These are phyloP conservation scores for Cephus pygmeus DNA, from an alignment of 2,888 invertebrate species.

Conservation along the genomic window DNA sequence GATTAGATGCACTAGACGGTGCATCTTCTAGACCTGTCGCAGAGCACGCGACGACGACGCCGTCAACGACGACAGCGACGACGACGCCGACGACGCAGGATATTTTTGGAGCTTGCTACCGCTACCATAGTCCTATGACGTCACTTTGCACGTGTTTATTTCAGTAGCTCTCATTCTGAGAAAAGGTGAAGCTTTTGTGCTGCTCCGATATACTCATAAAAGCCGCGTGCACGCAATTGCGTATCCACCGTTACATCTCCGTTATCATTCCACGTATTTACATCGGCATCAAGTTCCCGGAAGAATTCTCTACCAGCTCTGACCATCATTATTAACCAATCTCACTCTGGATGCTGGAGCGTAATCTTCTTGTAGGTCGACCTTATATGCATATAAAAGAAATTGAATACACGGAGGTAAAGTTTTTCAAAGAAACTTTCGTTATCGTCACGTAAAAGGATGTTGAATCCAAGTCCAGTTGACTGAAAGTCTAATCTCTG, in stretches of 20 bases:
- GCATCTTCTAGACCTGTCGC: not conserved
- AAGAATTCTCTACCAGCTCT: not conserved
- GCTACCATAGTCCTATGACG: conserved; percentile 38
- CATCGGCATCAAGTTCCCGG: not conserved
- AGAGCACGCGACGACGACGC: conserved; percentile 24
- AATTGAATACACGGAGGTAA: not conserved
- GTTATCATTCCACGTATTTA: not conserved
- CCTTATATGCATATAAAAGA: no score
- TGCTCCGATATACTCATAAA: conserved; percentile 27
- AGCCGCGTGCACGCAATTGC: not conserved
- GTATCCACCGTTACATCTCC: not conserved
- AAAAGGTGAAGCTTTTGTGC: conserved; percentile 44
- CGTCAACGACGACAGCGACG: conserved; percentile 27
- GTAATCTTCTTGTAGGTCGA: not conserved
- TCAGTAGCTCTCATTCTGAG: conserved; percentile 47
- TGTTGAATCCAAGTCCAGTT: not conserved
- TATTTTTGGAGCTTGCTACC: conserved; percentile 36
- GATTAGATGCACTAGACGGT: not conserved
- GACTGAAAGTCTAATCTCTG: not conserved
- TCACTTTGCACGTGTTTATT: conserved; percentile 59
- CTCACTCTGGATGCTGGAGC: not conserved
- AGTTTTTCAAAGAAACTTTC: not conserved
- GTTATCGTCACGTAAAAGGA: not conserved
- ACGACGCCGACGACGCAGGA: conserved; percentile 15
- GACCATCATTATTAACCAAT: not conserved